Percentiles rank a stretch among this genome's conserved stretches.
Evolutionary conservation across 2,888 invertebrate genomes (phyloP).

Genomic region (Plusia festucae): DNA sequence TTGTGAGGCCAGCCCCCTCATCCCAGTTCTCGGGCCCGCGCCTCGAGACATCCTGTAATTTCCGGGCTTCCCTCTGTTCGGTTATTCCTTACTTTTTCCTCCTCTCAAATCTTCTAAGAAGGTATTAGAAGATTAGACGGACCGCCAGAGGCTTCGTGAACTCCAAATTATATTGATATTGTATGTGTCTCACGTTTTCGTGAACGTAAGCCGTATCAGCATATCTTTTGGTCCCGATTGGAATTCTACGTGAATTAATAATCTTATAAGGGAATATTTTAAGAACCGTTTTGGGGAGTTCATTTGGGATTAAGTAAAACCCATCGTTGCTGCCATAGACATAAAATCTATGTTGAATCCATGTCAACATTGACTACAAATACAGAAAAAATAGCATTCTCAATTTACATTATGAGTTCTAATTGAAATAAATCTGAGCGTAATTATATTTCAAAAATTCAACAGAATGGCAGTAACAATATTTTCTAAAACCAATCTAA

Average conservation of each 20-base stretch:
- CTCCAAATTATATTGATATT: slow-evolving; percentile 58
- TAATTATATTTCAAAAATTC: no score
- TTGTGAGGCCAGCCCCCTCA: slow-evolving; percentile 42
- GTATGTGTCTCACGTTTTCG: slow-evolving; percentile 56
- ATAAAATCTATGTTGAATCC: neutral
- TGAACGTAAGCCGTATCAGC: slow-evolving; percentile 39
- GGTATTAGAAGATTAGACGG: slow-evolving; percentile 60
- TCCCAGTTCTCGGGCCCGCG: neutral
- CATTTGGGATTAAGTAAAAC: neutral
- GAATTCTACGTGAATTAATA: slow-evolving; percentile 15
- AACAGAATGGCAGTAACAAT: no score
- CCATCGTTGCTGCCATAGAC: neutral
- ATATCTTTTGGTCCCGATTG: slow-evolving; percentile 38
- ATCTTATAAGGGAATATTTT: slow-evolving; percentile 5
- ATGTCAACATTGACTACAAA: neutral
- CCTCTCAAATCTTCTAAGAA: slow-evolving; percentile 54
- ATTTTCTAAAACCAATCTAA: slow-evolving; percentile 9
- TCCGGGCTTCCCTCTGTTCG: slow-evolving; percentile 57
- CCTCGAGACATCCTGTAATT: slow-evolving; percentile 56
- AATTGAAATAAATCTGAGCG: no score
- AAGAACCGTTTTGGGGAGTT: slow-evolving; percentile 2
- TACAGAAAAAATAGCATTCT: no score
- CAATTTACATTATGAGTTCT: no score
- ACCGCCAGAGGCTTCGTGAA: slow-evolving; percentile 51
- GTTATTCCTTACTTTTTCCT: slow-evolving; percentile 58